phyloP scores from a whole-genome alignment of 2,888 invertebrate species.

The Nasonovia ribisnigri region DNA sequence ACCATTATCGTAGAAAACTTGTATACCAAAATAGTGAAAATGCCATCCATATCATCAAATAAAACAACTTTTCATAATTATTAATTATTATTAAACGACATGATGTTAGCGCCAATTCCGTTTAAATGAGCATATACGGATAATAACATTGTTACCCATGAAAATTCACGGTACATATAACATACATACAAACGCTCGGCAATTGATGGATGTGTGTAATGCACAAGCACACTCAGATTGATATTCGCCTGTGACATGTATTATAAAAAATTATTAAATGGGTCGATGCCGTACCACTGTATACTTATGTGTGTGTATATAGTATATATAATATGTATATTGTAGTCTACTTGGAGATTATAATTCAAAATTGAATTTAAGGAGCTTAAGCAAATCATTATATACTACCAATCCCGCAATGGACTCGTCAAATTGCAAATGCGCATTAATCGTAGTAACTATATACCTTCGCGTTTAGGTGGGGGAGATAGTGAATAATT shows the following conservation, averaged over 20 bases:
- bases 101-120: conserved; percentile 13
- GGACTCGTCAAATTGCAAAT: conserved; percentile 24
- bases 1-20: not conserved
- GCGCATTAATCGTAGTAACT: not conserved
- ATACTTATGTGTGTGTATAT: too few species aligned
- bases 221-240: not conserved
- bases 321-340: too few species aligned
- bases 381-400: conserved; percentile 40
- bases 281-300: not conserved
- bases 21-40: too few species aligned
- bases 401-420: not conserved
- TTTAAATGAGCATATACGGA: conserved; percentile 3
- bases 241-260: not conserved
- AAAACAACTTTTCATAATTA: not conserved
- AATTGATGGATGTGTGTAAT: not conserved
- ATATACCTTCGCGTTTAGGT: not conserved
- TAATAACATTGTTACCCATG: not conserved
- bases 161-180: not conserved
- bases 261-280: not conserved
- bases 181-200: not conserved
- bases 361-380: conserved; percentile 44
- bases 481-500: not conserved
- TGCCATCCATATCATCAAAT: not conserved
- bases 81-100: not conserved
- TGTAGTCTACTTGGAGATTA: conserved; percentile 14